phyloP scores from a whole-genome alignment of 2,113 vertebrate genomes.

The Cochlearius cochlearius region DNA sequence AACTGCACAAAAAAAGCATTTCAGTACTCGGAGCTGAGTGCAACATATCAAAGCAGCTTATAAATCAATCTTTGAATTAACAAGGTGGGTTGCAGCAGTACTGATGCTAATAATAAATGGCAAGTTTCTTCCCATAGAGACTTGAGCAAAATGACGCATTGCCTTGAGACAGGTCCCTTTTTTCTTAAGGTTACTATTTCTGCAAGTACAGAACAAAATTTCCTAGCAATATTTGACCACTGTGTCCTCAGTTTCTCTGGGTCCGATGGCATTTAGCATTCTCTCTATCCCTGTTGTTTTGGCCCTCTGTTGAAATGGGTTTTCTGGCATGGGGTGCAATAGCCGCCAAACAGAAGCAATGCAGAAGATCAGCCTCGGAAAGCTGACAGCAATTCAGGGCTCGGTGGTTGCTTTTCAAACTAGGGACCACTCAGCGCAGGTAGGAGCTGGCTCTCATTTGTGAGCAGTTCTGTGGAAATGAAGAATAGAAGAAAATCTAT shows the following conservation, averaged over 20 bases:
- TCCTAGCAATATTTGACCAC: neutral
- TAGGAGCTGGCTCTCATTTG: neutral
- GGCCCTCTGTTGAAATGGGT: rapidly evolving
- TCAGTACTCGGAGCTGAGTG: neutral
- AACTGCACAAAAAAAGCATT: neutral
- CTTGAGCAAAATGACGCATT: rapidly evolving
- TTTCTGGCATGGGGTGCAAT: neutral
- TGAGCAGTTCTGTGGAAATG: neutral
- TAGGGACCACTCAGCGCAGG: no score
- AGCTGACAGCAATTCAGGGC: neutral
- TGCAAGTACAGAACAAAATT: neutral
- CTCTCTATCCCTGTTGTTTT: neutral
- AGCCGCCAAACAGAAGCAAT: neutral
- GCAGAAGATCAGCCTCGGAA: neutral
- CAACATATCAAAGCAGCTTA: neutral
- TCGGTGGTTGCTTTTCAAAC: neutral
- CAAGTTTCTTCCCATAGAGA: neutral
- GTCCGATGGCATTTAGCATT: neutral
- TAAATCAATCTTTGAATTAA: neutral
- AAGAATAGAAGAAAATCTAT: neutral
- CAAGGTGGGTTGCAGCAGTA: neutral
- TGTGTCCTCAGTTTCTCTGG: neutral
- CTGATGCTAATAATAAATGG: neutral
- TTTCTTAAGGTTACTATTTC: neutral
- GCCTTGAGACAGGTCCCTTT: neutral